phyloP scores from a whole-genome alignment of 2,888 invertebrate genomes.

The Flexamia atlantica region DNA sequence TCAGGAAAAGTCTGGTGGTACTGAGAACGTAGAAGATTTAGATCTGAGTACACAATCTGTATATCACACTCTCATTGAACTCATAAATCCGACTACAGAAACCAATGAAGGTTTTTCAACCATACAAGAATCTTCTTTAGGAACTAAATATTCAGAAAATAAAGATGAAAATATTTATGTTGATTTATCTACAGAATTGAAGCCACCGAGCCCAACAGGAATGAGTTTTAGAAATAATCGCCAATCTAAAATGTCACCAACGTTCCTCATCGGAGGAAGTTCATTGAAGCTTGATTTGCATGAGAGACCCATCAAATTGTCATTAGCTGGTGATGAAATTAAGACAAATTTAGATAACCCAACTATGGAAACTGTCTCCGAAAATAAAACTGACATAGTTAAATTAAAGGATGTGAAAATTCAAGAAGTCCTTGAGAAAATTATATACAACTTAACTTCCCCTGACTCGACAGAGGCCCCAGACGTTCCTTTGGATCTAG shows the following conservation, averaged over 20 bases:
- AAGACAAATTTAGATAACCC: not conserved
- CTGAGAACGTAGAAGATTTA: not conserved
- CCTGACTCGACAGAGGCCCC: not conserved
- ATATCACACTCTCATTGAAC: not conserved
- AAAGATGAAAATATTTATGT: constrained; percentile 4
- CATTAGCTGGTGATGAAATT: not conserved
- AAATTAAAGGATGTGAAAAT: constrained; percentile 47
- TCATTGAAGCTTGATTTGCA: constrained; percentile 25
- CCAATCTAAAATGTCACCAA: constrained; percentile 44
- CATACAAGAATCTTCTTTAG: not conserved
- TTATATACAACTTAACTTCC: constrained; percentile 38
- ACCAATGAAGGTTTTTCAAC: constrained; percentile 5
- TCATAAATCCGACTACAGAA: constrained; percentile 34
- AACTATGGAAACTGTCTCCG: not conserved
- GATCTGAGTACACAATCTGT: not conserved
- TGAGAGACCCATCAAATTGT: not conserved
- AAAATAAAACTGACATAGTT: not conserved
- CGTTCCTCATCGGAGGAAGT: constrained; percentile 3
- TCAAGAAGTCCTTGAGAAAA: constrained; percentile 49
- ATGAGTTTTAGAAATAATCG: constrained; percentile 36
- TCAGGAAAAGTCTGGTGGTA: not conserved
- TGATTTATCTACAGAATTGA: constrained; percentile 62
- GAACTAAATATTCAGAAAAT: not conserved
- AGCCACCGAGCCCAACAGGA: not conserved
- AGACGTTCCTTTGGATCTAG: not conserved